Evolutionary conservation across 1,140 invertebrate genomes (phyloP).

Genomic region (Hyles euphorbiae): DNA sequence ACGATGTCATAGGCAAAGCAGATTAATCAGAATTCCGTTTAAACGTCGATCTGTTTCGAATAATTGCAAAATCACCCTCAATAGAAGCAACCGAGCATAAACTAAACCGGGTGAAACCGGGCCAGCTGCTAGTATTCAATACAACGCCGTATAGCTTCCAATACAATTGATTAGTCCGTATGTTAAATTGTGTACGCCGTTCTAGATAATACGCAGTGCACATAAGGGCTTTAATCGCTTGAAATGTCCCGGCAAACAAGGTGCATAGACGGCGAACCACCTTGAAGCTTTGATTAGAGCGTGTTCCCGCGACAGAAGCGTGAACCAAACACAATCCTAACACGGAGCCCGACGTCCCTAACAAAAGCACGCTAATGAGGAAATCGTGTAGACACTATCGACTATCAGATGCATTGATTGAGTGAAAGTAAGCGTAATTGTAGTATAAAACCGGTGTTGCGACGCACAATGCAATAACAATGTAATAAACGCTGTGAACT

Average conservation of each 20-base stretch:
- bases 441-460: constrained; percentile 10
- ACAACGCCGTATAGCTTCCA: constrained; percentile 6
- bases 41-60: too few species aligned
- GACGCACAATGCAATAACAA: constrained; percentile 19
- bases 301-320: constrained; percentile 5
- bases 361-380: constrained; percentile 64
- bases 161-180: constrained; percentile 8
- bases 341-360: constrained; percentile 19
- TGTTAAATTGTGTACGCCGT: constrained; percentile 6
- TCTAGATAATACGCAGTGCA: not conserved
- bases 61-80: too few species aligned
- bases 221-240: constrained; percentile 10
- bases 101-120: too few species aligned
- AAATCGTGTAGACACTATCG: constrained; percentile 56
- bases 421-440: constrained; percentile 52
- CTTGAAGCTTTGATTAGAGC: constrained; percentile 32
- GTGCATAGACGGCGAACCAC: constrained; percentile 10
- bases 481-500: constrained; percentile 19
- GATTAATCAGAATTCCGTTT: too few species aligned
- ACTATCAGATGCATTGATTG: constrained; percentile 44
- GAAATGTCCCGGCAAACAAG: not conserved
- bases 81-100: too few species aligned
- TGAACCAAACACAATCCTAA: constrained; percentile 7
- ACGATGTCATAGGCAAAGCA: too few species aligned
- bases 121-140: not conserved